A percentile compares a stretch with the other conserved stretches of the same genome.
phyloP scores from a whole-genome alignment of 2,113 vertebrate genomes.

The Odocoileus virginianus region DNA sequence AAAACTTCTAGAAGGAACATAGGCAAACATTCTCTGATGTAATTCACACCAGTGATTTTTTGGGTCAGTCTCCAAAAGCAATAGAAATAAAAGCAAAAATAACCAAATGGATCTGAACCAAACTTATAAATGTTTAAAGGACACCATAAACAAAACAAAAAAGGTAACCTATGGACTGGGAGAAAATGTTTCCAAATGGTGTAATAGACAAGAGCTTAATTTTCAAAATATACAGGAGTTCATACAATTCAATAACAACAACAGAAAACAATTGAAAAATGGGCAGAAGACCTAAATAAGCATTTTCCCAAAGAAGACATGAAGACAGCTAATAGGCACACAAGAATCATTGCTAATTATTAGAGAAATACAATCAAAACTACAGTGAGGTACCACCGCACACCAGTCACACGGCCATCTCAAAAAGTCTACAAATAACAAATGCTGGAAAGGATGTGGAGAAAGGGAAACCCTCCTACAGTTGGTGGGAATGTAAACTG shows the following conservation, averaged over 20 bases:
- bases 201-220: background rate
- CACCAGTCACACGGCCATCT: background rate
- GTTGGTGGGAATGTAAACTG: background rate
- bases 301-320: background rate
- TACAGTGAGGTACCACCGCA: background rate
- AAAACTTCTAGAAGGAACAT: background rate
- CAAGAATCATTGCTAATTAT: background rate
- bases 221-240: background rate
- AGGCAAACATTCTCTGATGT: background rate
- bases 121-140: background rate
- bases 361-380: background rate
- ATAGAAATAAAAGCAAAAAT: background rate
- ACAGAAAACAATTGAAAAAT: background rate
- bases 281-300: background rate
- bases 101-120: background rate
- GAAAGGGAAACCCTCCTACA: background rate
- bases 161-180: background rate
- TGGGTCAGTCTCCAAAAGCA: background rate
- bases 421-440: background rate
- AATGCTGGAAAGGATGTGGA: background rate
- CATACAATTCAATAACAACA: background rate
- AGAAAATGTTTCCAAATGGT: background rate
- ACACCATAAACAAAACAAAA: background rate
- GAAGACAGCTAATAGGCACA: background rate
- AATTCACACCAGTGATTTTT: background rate